Conservation (phyloP, 2,113 vertebrate species). For the Taxidea taxus region DNA sequence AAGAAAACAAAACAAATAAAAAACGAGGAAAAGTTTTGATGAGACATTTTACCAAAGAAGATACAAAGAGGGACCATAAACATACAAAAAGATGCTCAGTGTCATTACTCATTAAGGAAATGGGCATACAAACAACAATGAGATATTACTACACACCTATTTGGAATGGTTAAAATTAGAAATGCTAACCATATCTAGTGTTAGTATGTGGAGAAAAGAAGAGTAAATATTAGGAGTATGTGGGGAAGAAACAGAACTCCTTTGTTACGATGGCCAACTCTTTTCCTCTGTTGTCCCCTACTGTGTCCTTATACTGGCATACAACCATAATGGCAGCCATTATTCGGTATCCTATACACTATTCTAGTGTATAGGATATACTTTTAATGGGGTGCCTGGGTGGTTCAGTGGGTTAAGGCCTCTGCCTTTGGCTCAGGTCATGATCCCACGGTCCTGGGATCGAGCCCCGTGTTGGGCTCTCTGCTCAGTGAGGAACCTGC, state of each 20-base stretch:
- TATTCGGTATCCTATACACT: neutral
- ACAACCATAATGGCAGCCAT: neutral
- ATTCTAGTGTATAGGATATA: too few relatives aligned
- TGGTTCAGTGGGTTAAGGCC: too few relatives aligned
- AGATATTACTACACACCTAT: neutral
- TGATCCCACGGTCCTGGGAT: too few relatives aligned
- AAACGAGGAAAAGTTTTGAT: neutral
- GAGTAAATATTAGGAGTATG: neutral
- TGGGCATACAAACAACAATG: neutral
- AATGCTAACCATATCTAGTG: neutral
- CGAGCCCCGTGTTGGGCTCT: too few relatives aligned
- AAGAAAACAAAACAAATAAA: neutral
- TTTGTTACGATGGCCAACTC: neutral
- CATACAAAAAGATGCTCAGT: neutral
- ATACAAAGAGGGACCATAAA: neutral
- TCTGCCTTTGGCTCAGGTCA: too few relatives aligned
- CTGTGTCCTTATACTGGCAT: neutral
- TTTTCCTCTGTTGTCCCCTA: neutral
- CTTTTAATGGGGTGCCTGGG: too few relatives aligned
- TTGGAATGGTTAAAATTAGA: neutral
- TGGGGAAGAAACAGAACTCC: neutral
- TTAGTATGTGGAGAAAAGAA: neutral
- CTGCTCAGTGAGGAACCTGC: too few relatives aligned
- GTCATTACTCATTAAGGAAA: neutral
- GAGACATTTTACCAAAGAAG: neutral